Evolutionary conservation across 2,888 invertebrate genomes (phyloP).

Genomic region (Cephus pygmeus): DNA sequence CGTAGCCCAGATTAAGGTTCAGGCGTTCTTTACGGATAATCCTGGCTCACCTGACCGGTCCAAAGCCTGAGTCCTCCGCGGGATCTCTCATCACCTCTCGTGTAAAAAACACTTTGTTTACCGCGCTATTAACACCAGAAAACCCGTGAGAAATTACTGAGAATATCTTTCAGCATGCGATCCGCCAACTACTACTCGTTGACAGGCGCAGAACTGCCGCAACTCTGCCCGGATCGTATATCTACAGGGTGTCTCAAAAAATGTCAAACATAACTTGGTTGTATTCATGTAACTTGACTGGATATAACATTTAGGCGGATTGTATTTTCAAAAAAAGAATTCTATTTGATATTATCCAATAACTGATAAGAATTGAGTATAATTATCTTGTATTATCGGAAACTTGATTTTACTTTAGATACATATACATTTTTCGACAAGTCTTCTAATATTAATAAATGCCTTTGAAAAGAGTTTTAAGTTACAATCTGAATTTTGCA

Average conservation of each 20-base stretch:
- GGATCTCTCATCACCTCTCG: slow-evolving; percentile 42
- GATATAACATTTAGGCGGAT: not conserved
- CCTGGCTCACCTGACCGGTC: slow-evolving; percentile 50
- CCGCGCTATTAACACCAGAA: not conserved
- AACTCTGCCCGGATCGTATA: slow-evolving; percentile 25
- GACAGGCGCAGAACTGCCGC: slow-evolving; percentile 34
- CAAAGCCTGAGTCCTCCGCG: slow-evolving; percentile 38
- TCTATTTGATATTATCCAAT: not conserved
- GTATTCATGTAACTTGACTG: not conserved
- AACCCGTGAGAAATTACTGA: slow-evolving; percentile 15
- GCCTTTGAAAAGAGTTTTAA: not conserved
- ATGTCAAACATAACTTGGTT: not conserved
- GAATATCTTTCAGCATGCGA: slow-evolving; percentile 32
- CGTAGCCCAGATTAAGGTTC: slow-evolving; percentile 48
- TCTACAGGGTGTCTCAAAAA: slow-evolving; percentile 35
- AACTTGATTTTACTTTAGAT: no score
- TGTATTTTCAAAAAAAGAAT: not conserved
- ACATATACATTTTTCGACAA: not conserved
- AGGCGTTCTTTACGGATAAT: slow-evolving; percentile 25
- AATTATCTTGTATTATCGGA: no score
- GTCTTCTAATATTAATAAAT: not conserved
- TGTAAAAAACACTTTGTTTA: not conserved
- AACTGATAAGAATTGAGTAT: not conserved
- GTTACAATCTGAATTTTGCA: not conserved
- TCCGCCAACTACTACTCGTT: slow-evolving; percentile 32